These are phyloP conservation scores for Gymnocheta viridis DNA, from an alignment of 2,888 invertebrate genomes.

Conservation along the genomic window DNA sequence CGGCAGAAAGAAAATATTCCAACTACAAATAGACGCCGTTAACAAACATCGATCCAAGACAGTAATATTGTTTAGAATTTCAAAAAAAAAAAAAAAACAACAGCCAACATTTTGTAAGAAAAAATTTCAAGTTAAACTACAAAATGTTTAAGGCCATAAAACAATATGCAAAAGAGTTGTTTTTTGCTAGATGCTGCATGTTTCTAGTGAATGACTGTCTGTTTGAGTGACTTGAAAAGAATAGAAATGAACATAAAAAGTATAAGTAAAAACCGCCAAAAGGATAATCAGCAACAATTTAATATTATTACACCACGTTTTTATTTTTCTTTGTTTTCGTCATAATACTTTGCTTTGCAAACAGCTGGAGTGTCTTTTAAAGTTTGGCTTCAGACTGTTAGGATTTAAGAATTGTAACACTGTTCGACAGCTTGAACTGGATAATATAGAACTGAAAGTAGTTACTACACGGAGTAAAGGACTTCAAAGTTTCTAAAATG, in stretches of 20 bases:
- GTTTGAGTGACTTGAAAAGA: constrained; percentile 57
- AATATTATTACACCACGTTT: constrained; percentile 81
- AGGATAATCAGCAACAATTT: constrained; percentile 82
- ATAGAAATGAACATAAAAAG: constrained; percentile 35
- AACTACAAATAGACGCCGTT: constrained; percentile 67
- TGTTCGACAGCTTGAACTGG: no score
- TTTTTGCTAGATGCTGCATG: constrained; percentile 42
- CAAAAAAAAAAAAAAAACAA: constrained; percentile 8
- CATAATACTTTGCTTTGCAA: not conserved
- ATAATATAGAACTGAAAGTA: no score
- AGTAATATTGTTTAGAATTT: constrained; percentile 40
- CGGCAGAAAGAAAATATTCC: not conserved
- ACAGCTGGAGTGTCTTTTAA: constrained; percentile 10
- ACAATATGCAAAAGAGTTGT: constrained; percentile 64
- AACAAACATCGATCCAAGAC: constrained; percentile 54
- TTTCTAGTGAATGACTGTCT: constrained; percentile 43
- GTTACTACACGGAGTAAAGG: no score
- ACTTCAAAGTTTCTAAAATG: not conserved
- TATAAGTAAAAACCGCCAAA: constrained; percentile 76
- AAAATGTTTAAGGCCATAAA: constrained; percentile 64
- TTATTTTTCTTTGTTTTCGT: not conserved
- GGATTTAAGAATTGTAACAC: not conserved
- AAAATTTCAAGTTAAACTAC: constrained; percentile 27
- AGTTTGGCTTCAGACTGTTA: not conserved
- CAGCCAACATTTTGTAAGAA: constrained; percentile 45